Base-by-base conservation (phyloP, 2,113 vertebrate species). In the Gymnocephalus cernua region DNA sequence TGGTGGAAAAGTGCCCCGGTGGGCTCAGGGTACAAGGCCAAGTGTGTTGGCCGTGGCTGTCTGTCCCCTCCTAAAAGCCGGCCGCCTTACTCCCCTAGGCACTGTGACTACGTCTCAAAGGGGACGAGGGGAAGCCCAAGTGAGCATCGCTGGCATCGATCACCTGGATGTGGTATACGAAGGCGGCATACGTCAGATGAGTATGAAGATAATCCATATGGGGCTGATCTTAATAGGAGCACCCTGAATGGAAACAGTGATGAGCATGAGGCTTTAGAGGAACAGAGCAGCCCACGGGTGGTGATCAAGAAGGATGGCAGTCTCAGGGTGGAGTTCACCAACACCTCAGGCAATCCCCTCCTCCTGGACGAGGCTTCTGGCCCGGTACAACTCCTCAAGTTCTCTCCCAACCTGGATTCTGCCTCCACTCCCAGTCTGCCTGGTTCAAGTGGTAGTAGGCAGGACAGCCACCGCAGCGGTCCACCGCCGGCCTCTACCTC, bases 251-350 rank as follows among this genome's bases (percentile, higher is more conserved):
- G 95, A 73, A 95, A 95, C 0, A 85, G 63, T 11, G 88, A 61
- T 48, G 88, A 59, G 80, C 87, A 76, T 5, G 94, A 89, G 0
- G 93, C 76, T 4, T 89, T 95, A 16, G 95, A 96, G 84, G 95
- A 96, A 74, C 96, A 96, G 35, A 96, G 93, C 82, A 99, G 98
- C 86, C 98, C 98, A 0, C 93, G 96, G 80, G 98, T 99, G 86
- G 96, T 98, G 74, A 99, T 99, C 91, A 99, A 96, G 93, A 99
- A 97, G 4, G 98, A 99, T 0, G 96, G 97, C 4, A 97, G 95
- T 35, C 93, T 99, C 57, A 93, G 97, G 72, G 98, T 99, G 0
- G 97, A 99, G 92, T 99, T 99, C 90, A 98, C 97, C 86, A 98
- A 95, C 74, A 94, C 92, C 56, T 91, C 91, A 2, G 92, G 90